Base-by-base conservation (phyloP, 1,140 invertebrate species). In the Drosophila quadrilineata region DNA sequence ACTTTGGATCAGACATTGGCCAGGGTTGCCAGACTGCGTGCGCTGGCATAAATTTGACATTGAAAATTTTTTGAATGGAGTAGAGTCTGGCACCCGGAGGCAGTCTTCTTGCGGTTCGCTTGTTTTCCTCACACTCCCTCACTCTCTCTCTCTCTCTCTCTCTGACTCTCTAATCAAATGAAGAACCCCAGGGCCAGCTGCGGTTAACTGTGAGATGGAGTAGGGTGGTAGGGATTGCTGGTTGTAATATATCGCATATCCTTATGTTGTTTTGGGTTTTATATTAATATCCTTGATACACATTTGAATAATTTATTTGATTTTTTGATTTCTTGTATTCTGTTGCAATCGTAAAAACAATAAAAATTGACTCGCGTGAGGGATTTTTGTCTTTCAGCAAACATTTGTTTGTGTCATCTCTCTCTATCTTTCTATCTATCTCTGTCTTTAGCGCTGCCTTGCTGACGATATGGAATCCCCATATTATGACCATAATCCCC, bases 231-330 rank as follows among this genome's bases (percentile, higher is more conserved):
- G 41, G 41, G 38, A 41, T 41, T 41, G n/a, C n/a, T 26, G 9
- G 33, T 45, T 22, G 41, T 45, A 45, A 45, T 45, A 33, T 65
- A 65, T 54, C 54, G 29, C 29, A n/a, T n/a, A n/a, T 40, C 58
- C 38, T 35, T 71, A 71, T 68, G 49, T 52, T 84, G 67, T 82
- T 75, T 21, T 29, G 36, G 52, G 19, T 45, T 41, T 56, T 22
- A 16, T 58, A 79, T 80, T 80, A 80, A 80, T 79, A 80, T 75
- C 45, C 46, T 58, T 53, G 40, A 36, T n/a, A n/a, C 53, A 57
- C 41, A 75, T 64, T 85, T 84, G 74, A 85, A 84, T 84, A 85
- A 84, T 85, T 84, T 84, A 84, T 84, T 85, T 79, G 79, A 84
- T 79, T 85, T 84, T 79, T 84, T 85, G 79, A 84, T 84, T 84